Conservation (phyloP, 1,140 invertebrate species). For the Diabrotica undecimpunctata region DNA sequence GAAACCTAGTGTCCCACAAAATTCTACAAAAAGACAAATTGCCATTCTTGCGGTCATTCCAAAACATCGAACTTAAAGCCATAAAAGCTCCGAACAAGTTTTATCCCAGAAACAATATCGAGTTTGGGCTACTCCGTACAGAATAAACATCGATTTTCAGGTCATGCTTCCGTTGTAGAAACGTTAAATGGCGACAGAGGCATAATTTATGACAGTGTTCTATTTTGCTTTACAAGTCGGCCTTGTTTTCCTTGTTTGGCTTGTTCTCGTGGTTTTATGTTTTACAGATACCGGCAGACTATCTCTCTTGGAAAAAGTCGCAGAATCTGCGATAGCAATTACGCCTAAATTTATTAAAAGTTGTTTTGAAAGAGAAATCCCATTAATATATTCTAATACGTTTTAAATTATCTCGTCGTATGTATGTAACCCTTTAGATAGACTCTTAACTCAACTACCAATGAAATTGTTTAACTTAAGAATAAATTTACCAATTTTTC, state of each 20-base stretch:
- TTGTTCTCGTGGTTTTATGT: constrained; percentile 2
- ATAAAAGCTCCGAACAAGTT: not conserved
- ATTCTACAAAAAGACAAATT: too few relatives aligned
- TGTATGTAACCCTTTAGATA: too few relatives aligned
- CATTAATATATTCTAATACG: too few relatives aligned
- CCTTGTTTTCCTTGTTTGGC: not conserved
- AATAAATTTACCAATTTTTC: too few relatives aligned
- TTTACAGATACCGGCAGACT: not conserved
- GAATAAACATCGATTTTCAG: not conserved
- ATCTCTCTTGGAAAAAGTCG: not conserved
- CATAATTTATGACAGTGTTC: constrained; percentile 1
- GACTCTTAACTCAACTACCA: too few relatives aligned
- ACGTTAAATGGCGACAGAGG: not conserved
- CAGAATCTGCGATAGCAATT: not conserved
- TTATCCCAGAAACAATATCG: not conserved
- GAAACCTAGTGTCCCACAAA: too few relatives aligned
- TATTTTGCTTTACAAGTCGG: not conserved
- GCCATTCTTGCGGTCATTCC: too few relatives aligned
- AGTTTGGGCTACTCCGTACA: not conserved
- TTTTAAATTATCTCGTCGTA: too few relatives aligned
- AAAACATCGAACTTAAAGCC: not conserved
- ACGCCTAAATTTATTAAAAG: not conserved
- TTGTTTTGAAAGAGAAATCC: not conserved
- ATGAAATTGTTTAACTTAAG: too few relatives aligned
- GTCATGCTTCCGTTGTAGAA: constrained; percentile 1